These are phyloP conservation scores for Gordius sp. DNA, from an alignment of 2,888 invertebrate species.

Conservation along the genomic window DNA sequence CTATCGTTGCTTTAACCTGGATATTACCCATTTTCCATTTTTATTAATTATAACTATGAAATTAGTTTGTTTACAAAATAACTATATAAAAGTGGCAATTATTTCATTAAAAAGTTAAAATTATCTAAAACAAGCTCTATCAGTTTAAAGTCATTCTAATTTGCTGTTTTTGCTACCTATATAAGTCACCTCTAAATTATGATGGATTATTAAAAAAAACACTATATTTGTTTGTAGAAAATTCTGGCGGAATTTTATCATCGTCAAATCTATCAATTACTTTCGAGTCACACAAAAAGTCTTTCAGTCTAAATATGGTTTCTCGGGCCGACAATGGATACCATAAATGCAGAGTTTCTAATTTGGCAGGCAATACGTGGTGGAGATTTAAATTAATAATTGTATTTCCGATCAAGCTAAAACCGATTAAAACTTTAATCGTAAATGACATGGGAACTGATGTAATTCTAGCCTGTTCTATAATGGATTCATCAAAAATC, in stretches of 20 bases:
- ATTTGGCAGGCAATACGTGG: not conserved
- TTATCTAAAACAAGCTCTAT: too few relatives aligned
- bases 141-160: too few relatives aligned
- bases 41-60: too few relatives aligned
- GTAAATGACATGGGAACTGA: not conserved
- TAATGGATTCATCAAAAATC: too few relatives aligned
- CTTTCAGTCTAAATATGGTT: not conserved
- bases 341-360: not conserved
- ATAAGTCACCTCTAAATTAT: too few relatives aligned
- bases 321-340: not conserved
- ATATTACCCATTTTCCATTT: too few relatives aligned
- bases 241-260: not conserved
- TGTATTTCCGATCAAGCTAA: not conserved
- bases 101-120: too few relatives aligned
- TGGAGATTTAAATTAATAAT: not conserved
- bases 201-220: not conserved
- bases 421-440: not conserved
- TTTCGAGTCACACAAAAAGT: not conserved
- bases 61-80: too few relatives aligned
- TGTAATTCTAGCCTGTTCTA: not conserved
- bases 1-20: too few relatives aligned
- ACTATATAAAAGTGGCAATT: too few relatives aligned
- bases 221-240: too few relatives aligned
- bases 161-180: too few relatives aligned
- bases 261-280: not conserved